Percentiles rank a stretch among this genome's conserved stretches.
Conservation (phyloP, 2,797 vertebrate species). For the Ctenosaura bakeri region DNA sequence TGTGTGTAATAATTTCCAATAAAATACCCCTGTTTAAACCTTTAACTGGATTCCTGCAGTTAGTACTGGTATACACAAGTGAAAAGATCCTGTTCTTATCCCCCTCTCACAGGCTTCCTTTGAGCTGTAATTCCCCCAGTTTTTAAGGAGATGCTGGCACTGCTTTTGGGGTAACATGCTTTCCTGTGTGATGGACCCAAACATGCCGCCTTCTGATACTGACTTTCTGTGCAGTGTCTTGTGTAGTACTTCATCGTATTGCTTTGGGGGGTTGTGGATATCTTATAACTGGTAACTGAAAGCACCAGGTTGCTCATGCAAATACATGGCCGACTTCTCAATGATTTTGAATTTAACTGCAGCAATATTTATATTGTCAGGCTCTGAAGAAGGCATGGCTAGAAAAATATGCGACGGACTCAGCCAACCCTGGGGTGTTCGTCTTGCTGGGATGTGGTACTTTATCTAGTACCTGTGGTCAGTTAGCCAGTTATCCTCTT, state of each 20-base stretch:
- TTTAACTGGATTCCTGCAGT: no score
- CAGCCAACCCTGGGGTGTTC: constrained; percentile 91
- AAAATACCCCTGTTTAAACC: no score
- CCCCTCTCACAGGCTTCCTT: no score
- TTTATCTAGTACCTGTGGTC: constrained; percentile 91
- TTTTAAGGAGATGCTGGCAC: no score
- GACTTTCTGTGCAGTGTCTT: neutral
- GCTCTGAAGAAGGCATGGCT: constrained; percentile 92
- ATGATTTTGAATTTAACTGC: neutral
- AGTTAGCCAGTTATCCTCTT: constrained; percentile 92
- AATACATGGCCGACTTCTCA: neutral
- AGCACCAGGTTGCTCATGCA: neutral
- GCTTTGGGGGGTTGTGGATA: no score
- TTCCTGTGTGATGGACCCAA: neutral
- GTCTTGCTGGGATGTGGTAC: constrained; percentile 92
- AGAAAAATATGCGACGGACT: constrained; percentile 88
- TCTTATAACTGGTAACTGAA: neutral
- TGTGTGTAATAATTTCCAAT: no score
- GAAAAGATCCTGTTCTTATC: no score
- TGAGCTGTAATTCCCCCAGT: no score
- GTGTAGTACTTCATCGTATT: neutral
- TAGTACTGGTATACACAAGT: no score
- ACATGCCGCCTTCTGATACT: neutral
- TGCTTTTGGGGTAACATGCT: no score
- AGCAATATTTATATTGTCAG: constrained; percentile 75